Base-by-base conservation (phyloP, 2,888 invertebrate species). In the Gymnocheta viridis region DNA sequence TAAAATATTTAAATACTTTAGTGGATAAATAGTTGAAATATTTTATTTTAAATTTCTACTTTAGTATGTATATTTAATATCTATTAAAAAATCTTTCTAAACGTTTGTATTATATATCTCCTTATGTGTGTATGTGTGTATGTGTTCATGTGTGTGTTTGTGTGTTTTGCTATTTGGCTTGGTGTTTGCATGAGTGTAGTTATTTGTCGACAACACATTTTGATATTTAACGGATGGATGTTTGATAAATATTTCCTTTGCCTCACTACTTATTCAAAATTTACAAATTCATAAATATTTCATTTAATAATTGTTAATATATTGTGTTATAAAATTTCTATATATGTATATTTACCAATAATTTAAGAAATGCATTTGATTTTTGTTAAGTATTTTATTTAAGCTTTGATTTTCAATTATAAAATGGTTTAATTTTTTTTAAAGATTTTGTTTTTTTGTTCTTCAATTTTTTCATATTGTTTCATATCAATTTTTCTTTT, bases 211-310 rank as follows among this genome's bases (percentile, higher is more conserved):
- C 77, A 76, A 76, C 73, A 69, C 49, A 60, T 49, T 64, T 62
- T 44, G 73, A 58, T 79, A 74, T 84, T 58, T 76, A 77, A 84
- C 80, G 84, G 84, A 84, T 84, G 84, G 80, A 73, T 69, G 69
- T 49, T 69, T 77, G 84, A 84, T 84, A 81, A 77, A 56, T 49
- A 56, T 47, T 47, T 51, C 38, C 32, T 77, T 47, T 73, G 14
- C 19, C 12, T 74, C n/a, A 41, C n/a, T 60, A 41, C 27, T 60
- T 62, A 51, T 35, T 12, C 24, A 41, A 22, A 44, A 58, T 69
- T 67, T 84, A 66, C 58, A 66, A 38, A 27, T 60, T 49, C 5
- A 9, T 47, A 24, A 22, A 47, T 70, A 60, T 70, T 17, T 56
- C 0, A 5, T 49, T 22, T 54, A 22, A 47, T 44, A 58, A 4